phyloP scores from a whole-genome alignment of 2,797 vertebrate species.

The Hafferia zeledoni region DNA sequence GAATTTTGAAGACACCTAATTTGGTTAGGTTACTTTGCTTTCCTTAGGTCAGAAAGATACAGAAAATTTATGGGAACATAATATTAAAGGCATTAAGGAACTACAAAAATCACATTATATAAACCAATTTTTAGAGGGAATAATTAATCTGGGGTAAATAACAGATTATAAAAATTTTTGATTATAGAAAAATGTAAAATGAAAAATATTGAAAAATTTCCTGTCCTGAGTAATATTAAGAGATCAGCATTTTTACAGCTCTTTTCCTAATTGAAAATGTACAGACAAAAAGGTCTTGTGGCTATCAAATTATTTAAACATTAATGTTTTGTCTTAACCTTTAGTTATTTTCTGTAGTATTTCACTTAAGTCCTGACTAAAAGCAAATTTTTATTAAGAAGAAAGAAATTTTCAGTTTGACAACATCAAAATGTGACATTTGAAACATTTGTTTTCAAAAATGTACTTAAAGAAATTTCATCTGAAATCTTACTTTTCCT shows the following conservation, averaged over 20 bases:
- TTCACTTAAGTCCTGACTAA: not conserved
- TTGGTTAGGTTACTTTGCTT: not conserved
- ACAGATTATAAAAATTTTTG: not conserved
- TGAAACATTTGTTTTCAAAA: not conserved
- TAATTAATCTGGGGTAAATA: not conserved
- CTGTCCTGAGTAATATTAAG: not conserved
- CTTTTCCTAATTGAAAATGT: not conserved
- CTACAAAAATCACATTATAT: fast-evolving
- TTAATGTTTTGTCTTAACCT: not conserved
- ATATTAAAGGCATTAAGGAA: not conserved
- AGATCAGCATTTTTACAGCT: not conserved
- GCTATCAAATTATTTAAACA: not conserved
- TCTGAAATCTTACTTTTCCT: not conserved
- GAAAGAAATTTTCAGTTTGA: not conserved
- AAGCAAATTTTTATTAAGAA: not conserved
- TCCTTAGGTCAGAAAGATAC: not conserved
- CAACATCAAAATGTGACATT: not conserved
- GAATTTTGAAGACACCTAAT: not conserved
- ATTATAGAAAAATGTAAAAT: not conserved
- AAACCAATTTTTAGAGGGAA: not conserved
- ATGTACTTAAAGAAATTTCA: not conserved
- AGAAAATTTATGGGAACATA: not conserved
- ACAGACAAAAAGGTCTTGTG: not conserved
- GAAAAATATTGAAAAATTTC: not conserved
- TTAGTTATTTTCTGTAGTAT: not conserved